Percentiles rank a stretch among this genome's conserved stretches.
These are phyloP conservation scores for Amyelois transitella DNA, from an alignment of 1,140 invertebrate species.

Conservation along the genomic window DNA sequence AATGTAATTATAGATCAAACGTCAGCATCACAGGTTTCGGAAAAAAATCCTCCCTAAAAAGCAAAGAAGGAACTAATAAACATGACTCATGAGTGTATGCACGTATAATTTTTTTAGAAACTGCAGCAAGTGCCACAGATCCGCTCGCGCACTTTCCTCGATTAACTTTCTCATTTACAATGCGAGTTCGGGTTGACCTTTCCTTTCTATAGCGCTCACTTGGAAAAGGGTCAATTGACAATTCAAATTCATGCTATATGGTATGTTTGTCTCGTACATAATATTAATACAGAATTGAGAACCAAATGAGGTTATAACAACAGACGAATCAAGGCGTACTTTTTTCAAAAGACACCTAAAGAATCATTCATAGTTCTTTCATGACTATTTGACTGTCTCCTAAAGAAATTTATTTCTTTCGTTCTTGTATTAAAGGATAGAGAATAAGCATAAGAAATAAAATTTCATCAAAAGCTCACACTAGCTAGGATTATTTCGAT, in stretches of 20 bases:
- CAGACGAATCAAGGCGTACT: no score
- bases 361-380: no score
- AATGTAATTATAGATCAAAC: no score
- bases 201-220: constrained; percentile 58
- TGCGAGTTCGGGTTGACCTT: constrained; percentile 58
- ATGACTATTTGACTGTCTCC: no score
- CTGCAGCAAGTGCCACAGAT: constrained; percentile 36
- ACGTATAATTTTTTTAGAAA: constrained; percentile 35
- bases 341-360: no score
- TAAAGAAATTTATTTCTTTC: no score
- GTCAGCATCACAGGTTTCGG: no score
- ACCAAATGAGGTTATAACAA: no score
- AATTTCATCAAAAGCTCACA: no score
- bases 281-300: background rate
- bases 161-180: constrained; percentile 70
- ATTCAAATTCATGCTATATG: constrained; percentile 12
- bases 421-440: no score
- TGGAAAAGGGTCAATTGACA: constrained; percentile 45
- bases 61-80: background rate
- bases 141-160: constrained; percentile 61
- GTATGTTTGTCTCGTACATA: background rate
- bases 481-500: no score
- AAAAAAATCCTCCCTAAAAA: background rate
- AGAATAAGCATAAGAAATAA: no score
- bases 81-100: background rate